Evolutionary conservation across 2,888 invertebrate genomes (phyloP).

Genomic region (Lochmaea capreae): DNA sequence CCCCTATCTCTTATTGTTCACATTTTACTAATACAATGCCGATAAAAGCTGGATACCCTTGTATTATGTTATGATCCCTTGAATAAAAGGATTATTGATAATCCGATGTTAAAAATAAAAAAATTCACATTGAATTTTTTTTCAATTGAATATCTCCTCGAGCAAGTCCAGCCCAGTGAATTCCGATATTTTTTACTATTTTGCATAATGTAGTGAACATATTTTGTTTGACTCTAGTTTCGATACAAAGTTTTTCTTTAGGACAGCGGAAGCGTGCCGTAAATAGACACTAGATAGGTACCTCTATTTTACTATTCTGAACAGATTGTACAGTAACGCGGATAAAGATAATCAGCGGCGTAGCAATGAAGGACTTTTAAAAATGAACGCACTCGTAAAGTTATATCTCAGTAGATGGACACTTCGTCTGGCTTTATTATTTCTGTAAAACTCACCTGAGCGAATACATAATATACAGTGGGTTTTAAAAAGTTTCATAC

Average conservation of each 20-base stretch:
- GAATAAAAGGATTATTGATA: no score
- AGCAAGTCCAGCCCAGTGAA: neutral
- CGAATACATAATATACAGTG: no score
- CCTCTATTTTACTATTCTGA: slow-evolving; percentile 11
- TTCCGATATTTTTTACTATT: slow-evolving; percentile 7
- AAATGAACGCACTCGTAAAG: neutral
- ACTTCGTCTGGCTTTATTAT: neutral
- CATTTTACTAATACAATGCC: no score
- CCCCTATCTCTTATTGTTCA: no score
- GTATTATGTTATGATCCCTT: no score
- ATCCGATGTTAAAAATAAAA: no score
- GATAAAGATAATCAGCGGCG: neutral
- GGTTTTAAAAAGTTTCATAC: no score
- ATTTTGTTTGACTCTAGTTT: slow-evolving; percentile 9
- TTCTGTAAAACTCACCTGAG: neutral
- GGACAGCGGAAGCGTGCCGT: slow-evolving; percentile 11
- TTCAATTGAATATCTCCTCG: neutral
- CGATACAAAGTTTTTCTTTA: slow-evolving; percentile 7
- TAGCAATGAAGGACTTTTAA: neutral
- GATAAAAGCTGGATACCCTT: no score
- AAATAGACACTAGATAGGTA: slow-evolving; percentile 8
- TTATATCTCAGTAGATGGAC: neutral
- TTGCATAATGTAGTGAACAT: slow-evolving; percentile 1
- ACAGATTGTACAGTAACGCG: slow-evolving; percentile 5
- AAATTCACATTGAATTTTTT: no score